A percentile compares a stretch with the other conserved stretches of the same genome.
These are phyloP conservation scores for Trissolcus japonicus DNA, from an alignment of 2,888 invertebrate genomes.

Conservation along the genomic window DNA sequence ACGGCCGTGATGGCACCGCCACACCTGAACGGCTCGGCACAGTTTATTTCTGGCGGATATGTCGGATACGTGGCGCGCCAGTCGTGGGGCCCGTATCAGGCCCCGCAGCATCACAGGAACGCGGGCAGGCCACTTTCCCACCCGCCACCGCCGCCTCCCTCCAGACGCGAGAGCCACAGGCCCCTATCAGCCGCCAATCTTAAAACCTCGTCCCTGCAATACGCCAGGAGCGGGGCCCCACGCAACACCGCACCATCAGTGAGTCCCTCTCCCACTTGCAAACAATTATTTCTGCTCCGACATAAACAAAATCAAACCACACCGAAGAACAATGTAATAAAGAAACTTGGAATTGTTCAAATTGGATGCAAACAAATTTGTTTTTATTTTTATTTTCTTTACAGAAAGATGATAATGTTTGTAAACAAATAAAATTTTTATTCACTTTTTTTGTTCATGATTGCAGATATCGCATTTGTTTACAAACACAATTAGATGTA, in stretches of 20 bases:
- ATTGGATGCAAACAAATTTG: too few relatives aligned
- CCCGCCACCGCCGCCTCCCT: conserved; percentile 65
- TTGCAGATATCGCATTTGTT: too few relatives aligned
- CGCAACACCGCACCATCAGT: conserved; percentile 72
- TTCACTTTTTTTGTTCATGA: too few relatives aligned
- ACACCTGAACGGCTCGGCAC: conserved; percentile 76
- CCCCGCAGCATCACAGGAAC: conserved; percentile 57
- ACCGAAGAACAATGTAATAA: too few relatives aligned
- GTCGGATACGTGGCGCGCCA: conserved; percentile 77
- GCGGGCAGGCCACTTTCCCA: conserved; percentile 69
- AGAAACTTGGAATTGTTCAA: too few relatives aligned
- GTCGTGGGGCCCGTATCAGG: conserved; percentile 78
- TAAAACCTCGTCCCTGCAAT: conserved; percentile 66
- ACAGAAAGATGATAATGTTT: not conserved
- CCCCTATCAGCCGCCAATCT: conserved; percentile 59
- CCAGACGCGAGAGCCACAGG: conserved; percentile 67
- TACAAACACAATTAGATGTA: too few relatives aligned
- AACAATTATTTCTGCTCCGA: too few relatives aligned
- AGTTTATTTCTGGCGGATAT: conserved; percentile 78
- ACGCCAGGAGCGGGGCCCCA: conserved; percentile 62
- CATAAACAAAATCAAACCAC: too few relatives aligned
- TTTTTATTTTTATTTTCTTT: too few relatives aligned
- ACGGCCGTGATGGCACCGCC: conserved; percentile 74
- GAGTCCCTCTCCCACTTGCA: conserved; percentile 61
- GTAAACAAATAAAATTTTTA: not conserved